Evolutionary conservation across 2,888 invertebrate genomes (phyloP).

Genomic region (Platypus cylindrus): DNA sequence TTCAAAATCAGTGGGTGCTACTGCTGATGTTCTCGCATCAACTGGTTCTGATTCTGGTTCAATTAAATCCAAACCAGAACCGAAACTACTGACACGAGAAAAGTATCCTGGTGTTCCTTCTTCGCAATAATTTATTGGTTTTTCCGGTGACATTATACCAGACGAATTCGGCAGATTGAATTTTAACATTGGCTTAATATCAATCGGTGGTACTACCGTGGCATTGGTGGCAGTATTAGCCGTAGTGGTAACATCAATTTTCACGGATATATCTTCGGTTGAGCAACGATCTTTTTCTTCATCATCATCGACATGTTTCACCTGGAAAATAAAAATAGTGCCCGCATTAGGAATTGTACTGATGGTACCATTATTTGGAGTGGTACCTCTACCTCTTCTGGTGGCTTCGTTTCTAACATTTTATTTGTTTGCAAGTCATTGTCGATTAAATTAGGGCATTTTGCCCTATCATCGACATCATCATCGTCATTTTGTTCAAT

Average conservation of each 20-base stretch:
- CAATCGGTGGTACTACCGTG: too few species aligned
- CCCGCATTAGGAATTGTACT: too few species aligned
- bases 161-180: too few species aligned
- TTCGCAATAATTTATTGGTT: slow-evolving; percentile 72
- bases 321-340: too few species aligned
- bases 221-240: too few species aligned
- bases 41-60: too few species aligned
- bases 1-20: too few species aligned
- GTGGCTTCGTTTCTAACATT: slow-evolving; percentile 11
- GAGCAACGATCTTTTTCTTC: slow-evolving; percentile 34
- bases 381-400: slow-evolving; percentile 12
- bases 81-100: slow-evolving; percentile 46
- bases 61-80: slow-evolving; percentile 35
- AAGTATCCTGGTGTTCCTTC: slow-evolving; percentile 77
- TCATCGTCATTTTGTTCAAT: slow-evolving; percentile 23
- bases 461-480: too few species aligned
- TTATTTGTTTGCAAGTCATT: slow-evolving; percentile 25
- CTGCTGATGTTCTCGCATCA: too few species aligned
- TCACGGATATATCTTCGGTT: slow-evolving; percentile 32
- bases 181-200: too few species aligned
- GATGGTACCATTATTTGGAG: too few species aligned
- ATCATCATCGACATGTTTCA: slow-evolving; percentile 23
- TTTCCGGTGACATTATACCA: slow-evolving; percentile 64
- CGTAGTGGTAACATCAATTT: too few species aligned
- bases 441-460: slow-evolving; percentile 23